Base-by-base conservation (phyloP, 2,113 vertebrate species). In the Petroica traversi region DNA sequence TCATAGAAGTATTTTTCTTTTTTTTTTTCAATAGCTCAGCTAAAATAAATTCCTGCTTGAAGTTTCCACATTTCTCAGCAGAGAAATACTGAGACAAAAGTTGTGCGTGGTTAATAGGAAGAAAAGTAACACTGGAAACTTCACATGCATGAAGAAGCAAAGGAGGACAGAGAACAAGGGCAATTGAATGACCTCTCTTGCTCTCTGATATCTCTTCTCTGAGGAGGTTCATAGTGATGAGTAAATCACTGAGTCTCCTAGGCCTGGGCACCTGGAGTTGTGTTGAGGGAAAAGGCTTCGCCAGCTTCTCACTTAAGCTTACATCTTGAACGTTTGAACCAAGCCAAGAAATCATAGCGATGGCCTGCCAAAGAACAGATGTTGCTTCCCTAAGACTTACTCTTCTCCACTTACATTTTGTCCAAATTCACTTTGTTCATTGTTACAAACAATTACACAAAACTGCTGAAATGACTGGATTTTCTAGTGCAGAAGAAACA, bases 21-120 rank as follows among this genome's bases (percentile, higher is more conserved):
- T 51, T 8, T 62, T 62, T 59, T 73, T 38, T 11, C 6, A 71
- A 79, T 12, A 73, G 67, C 46, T 92, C 33, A 73, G 62, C 55
- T 83, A 73, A 92, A 95, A 87, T 72, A 54, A 59, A 85, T 63
- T 93, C 62, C 59, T 79, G 51, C 46, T 95, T 24, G n/a, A 89
- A 92, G 63, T 80, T 94, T 94, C 83, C 72, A 51, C 6, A 12
- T 66, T 96, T 92, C 78, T 74, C 11, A 11, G 36, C 91, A 94
- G 77, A 79, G 33, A 63, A 91, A 88, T 41, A 17, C 49, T 3
- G 13, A 83, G 82, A 83, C 41, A 77, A 88, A 93, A 95, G 62
- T 3, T 61, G 33, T 68, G 69, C 61, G 15, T 7, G 12, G 64
- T 24, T 73, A 82, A 82, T 10, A 72, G 63, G 34, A 81, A 85